phyloP scores from a whole-genome alignment of 2,888 invertebrate genomes.

The Caenorhabditis sinica region DNA sequence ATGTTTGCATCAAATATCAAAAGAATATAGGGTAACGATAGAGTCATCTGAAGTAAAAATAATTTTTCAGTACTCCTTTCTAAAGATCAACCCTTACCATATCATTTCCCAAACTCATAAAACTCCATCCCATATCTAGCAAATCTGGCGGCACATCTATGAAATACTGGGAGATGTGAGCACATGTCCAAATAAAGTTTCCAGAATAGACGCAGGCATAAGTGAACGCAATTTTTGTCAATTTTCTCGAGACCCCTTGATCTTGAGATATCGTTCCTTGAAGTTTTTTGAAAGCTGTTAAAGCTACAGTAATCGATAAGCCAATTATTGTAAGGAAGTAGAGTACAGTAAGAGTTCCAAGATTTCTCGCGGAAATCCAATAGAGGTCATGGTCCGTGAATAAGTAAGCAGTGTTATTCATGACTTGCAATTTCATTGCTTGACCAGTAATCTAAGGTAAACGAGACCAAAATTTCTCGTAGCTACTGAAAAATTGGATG shows the following conservation, averaged over 20 bases:
- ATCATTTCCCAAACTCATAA: no score
- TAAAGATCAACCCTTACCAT: no score
- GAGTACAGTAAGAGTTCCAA: no score
- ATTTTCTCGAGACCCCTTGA: slow-evolving; percentile 2
- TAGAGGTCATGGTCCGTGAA: no score
- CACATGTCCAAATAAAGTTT: neutral
- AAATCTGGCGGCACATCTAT: neutral
- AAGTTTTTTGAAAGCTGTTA: neutral
- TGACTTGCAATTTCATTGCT: neutral
- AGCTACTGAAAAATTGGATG: neutral
- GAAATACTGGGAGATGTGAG: neutral
- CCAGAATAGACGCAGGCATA: slow-evolving; percentile 5
- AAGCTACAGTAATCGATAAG: neutral
- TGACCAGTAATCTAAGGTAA: neutral
- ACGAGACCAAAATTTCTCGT: neutral
- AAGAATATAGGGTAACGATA: slow-evolving; percentile 9
- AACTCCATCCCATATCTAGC: neutral
- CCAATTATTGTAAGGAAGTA: no score
- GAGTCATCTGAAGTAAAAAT: slow-evolving; percentile 6
- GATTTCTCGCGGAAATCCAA: no score
- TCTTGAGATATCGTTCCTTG: slow-evolving; percentile 9
- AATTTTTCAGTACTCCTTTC: no score
- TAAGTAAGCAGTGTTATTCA: neutral
- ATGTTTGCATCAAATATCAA: slow-evolving; percentile 23
- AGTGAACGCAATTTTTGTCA: slow-evolving; percentile 12